A percentile compares a stretch with the other conserved stretches of the same genome.
Conservation (phyloP, 1,140 invertebrate genomes). For the Gryllus bimaculatus region DNA sequence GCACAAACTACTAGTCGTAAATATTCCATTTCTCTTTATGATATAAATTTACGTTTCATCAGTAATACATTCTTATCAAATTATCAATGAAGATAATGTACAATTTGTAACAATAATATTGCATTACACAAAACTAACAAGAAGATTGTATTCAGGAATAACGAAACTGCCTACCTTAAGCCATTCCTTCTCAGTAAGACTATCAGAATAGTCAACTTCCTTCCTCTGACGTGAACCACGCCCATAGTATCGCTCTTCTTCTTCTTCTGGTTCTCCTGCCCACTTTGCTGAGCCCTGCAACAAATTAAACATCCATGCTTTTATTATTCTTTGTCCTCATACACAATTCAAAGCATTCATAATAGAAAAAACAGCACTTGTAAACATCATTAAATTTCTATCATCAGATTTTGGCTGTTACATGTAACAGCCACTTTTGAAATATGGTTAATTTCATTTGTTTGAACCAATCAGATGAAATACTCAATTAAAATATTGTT, state of each 20-base stretch:
- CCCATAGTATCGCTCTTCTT: slow-evolving; percentile 32
- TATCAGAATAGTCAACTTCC: slow-evolving; percentile 58
- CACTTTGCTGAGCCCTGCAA: slow-evolving; percentile 19
- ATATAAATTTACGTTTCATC: too few relatives aligned
- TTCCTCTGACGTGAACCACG: slow-evolving; percentile 50
- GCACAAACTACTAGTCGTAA: too few relatives aligned
- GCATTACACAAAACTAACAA: too few relatives aligned
- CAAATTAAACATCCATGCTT: slow-evolving; percentile 7
- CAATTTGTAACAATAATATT: too few relatives aligned
- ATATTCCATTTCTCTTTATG: too few relatives aligned
- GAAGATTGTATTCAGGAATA: too few relatives aligned
- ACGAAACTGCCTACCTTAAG: slow-evolving; percentile 35
- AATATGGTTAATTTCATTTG: neutral
- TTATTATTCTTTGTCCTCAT: neutral
- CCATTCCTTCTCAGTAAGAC: slow-evolving; percentile 56
- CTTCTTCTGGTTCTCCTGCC: slow-evolving; percentile 37
- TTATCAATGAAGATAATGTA: too few relatives aligned
- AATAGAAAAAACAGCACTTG: neutral
- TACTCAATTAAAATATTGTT: too few relatives aligned
- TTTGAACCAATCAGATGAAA: too few relatives aligned
- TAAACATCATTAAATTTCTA: neutral
- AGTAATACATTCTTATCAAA: too few relatives aligned
- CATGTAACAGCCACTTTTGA: neutral
- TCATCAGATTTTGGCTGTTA: neutral
- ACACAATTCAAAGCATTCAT: neutral